A percentile compares a stretch with the other conserved stretches of the same genome.
Conservation (phyloP, 2,888 invertebrate species). For the Drosophila buzzatii region DNA sequence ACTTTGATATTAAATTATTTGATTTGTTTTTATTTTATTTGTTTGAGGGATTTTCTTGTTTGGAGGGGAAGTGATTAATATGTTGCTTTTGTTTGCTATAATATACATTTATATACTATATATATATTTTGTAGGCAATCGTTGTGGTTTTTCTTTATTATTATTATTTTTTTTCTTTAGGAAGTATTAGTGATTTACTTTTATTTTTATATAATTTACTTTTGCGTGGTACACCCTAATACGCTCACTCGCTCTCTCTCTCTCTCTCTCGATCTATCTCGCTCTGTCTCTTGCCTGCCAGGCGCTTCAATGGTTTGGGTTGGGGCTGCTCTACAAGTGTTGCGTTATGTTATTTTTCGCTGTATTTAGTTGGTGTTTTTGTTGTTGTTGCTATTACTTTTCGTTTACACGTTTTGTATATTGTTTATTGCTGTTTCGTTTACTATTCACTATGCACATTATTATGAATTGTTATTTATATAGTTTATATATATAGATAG, state of each 20-base stretch:
- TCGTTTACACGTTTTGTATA: constrained; percentile 77
- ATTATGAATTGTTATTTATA: constrained; percentile 58
- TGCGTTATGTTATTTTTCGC: constrained; percentile 60
- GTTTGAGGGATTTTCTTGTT: constrained; percentile 16
- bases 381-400: constrained; percentile 77
- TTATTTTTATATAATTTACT: constrained; percentile 26
- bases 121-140: constrained; percentile 80
- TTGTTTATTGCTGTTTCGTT: constrained; percentile 77
- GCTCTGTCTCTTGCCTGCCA: not conserved
- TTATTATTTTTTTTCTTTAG: constrained; percentile 55
- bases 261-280: not conserved
- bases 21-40: constrained; percentile 31
- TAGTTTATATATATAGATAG: constrained; percentile 57
- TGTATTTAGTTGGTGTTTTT: constrained; percentile 66
- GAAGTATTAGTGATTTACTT: constrained; percentile 80
- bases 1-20: constrained; percentile 59
- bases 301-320: constrained; percentile 13
- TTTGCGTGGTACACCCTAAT: constrained; percentile 38
- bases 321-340: constrained; percentile 22
- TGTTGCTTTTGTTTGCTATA: constrained; percentile 47
- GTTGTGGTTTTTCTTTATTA: constrained; percentile 78
- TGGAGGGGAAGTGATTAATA: constrained; percentile 54
- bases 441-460: constrained; percentile 78
- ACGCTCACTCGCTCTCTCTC: constrained; percentile 17
- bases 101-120: constrained; percentile 72